Evolutionary conservation across 1,140 invertebrate genomes (phyloP), one percentile per base, ranked within the genome.

Genomic region (Sinonovacula constricta): DNA sequence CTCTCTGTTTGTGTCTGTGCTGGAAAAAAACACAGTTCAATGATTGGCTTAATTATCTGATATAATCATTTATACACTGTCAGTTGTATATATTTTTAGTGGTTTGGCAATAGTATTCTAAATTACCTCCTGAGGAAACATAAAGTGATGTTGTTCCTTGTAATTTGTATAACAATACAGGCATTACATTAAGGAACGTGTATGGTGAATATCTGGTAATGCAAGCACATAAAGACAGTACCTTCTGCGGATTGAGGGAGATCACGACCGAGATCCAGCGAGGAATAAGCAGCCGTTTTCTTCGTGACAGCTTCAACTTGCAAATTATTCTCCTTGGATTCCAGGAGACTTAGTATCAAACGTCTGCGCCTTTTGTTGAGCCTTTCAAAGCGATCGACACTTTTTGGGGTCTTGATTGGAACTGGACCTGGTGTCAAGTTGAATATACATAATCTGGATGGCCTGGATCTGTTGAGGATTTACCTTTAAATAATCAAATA

Each of bases 401-500:
- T 33, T 3, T 10, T 22, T 15, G 59, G 59, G 3, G 59, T 31
- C 24, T 62, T 34, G 2, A 3, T 34, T 3, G 2, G 1, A 1
- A 26, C 18, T 57, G 56, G 56, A 3, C 15, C 22, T n/a, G 33
- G 59, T 3, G 59, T 62, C 4, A 62, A 62, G 31, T 34, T 33
- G 31, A 62, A 62, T 4, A 33, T 3, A n/a, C 59, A 62, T 33
- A 62, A 26, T 62, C 59, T 15, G 59, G 59, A n/a, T 62, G 59
- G n/a, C 26, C 14, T 33, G 3, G n/a, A 3, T 62, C 18, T 3
- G 3, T 34, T 33, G 59, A 62, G 7, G 59, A 34, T 26, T 33
- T 34, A 3, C 59, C 59, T 62, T 30, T 62, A 30, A 15, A 49
- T 10, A 12, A 49, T n/a, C 7, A 12, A 14, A 57, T 57, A n/a